Percentiles rank a stretch among this genome's conserved stretches.
These are phyloP conservation scores for Coelogynopora nodosa DNA, from an alignment of 2,888 invertebrate species.

Conservation along the genomic window DNA sequence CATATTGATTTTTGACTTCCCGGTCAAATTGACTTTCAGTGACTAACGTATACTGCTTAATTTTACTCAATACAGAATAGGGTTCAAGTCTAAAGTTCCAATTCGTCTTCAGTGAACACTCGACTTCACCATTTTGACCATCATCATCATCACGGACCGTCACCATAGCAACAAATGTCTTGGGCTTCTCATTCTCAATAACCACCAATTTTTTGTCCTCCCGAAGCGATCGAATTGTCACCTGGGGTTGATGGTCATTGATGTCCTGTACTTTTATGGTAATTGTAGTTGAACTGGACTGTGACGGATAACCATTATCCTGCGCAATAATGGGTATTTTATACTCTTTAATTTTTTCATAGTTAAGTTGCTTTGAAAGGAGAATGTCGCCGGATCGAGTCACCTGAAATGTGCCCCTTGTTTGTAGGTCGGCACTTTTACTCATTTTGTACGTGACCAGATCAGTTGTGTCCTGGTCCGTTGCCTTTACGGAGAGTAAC, in stretches of 20 bases:
- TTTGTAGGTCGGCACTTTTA: not conserved
- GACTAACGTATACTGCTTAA: not conserved
- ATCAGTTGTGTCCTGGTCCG: not conserved
- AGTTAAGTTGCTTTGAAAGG: not conserved
- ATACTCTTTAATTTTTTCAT: not conserved
- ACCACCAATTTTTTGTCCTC: not conserved
- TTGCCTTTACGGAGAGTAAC: not conserved
- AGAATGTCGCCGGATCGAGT: not conserved
- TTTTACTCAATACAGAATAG: not conserved
- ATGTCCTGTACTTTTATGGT: not conserved
- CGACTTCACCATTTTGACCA: not conserved
- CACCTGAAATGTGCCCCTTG: not conserved
- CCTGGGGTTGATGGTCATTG: not conserved
- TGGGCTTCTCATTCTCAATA: not conserved
- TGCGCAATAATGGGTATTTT: slow-evolving; percentile 1
- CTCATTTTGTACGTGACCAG: not conserved
- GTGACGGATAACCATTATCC: not conserved
- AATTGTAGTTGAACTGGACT: not conserved
- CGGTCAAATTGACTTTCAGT: not conserved
- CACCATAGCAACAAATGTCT: not conserved
- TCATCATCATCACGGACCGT: not conserved
- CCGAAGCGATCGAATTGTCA: not conserved
- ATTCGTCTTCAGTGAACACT: not conserved
- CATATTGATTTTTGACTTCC: not conserved
- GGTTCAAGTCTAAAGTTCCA: slow-evolving; percentile 4